Evolutionary conservation across 2,888 invertebrate species (phyloP), one percentile per base, ranked within the genome.

Genomic region (Tiliacea aurago): DNA sequence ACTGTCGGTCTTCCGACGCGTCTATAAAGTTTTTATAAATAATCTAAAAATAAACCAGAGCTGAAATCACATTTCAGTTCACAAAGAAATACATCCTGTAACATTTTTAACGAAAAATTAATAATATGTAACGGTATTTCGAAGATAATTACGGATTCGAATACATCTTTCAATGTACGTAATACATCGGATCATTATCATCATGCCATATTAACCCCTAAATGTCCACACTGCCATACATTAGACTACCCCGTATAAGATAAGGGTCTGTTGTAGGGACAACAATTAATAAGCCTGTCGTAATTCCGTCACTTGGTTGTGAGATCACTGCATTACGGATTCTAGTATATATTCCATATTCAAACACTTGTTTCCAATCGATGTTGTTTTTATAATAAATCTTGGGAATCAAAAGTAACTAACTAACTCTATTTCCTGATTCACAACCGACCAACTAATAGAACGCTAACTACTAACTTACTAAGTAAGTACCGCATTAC

Each of bases 201-300:
- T 77, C 49, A 63, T 63, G 33, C 28, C 59, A 49, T 65, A 76
- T 70, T 65, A 77, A 81, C 77, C 69, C 77, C 45, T 69, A 23
- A 55, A 69, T 72, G 71, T 76, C 69, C 28, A 59, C 58, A 47
- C 71, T 63, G 45, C 20, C 33, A 41, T 63, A 77, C 62, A 69
- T 53, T n/a, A 66, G 37, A 62, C 71, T 65, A 58, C 65, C 61
- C 65, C n/a, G 18, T 58, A 67, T 67, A 61, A 64, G 76, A 75
- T 69, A 49, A 75, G 69, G 76, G 75, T 76, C 76, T 49, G 43
- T 62, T 61, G 37, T 76, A 43, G 43, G 68, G 62, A 49, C 69
- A 33, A 68, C 76, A 53, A 76, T 75, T 65, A 81, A 77, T 70
- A 72, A 64, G 66, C 51, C 53, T 59, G 43, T 23, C 58, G 55